Percentiles rank a stretch among this genome's conserved stretches.
Conservation (phyloP, 2,888 invertebrate species). For the Oithona nana region DNA sequence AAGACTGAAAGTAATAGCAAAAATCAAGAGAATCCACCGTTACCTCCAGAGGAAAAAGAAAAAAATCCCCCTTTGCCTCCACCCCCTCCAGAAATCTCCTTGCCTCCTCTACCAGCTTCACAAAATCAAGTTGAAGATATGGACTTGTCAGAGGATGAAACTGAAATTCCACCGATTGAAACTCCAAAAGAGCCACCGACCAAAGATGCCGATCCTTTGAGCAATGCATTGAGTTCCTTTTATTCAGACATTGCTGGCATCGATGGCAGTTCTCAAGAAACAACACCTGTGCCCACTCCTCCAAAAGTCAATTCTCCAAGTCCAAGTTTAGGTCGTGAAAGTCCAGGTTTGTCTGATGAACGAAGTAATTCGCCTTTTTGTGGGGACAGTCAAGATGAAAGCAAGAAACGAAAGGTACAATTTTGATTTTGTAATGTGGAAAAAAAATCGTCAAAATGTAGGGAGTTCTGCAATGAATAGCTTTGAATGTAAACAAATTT, state of each 20-base stretch:
- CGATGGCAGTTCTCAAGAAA: background rate
- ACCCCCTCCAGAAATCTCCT: background rate
- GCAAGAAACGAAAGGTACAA: background rate
- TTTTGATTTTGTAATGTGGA: no score
- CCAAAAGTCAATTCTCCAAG: background rate
- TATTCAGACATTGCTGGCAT: conserved; percentile 2
- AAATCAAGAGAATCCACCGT: background rate
- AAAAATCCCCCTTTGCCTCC: background rate
- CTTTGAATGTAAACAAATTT: no score
- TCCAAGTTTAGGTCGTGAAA: background rate
- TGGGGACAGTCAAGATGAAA: background rate
- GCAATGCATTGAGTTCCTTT: background rate
- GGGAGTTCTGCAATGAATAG: no score
- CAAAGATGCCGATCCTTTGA: background rate
- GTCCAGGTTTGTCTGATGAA: background rate
- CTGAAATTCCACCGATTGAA: background rate
- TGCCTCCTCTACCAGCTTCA: background rate
- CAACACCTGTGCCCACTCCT: background rate
- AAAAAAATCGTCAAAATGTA: background rate
- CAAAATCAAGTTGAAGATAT: background rate
- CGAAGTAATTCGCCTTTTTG: background rate
- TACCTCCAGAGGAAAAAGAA: background rate
- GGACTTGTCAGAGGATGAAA: conserved; percentile 9
- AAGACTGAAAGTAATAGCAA: no score
- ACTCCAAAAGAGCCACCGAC: background rate